Evolutionary conservation across 2,888 invertebrate species (phyloP).

Genomic region (Conus canariensis): DNA sequence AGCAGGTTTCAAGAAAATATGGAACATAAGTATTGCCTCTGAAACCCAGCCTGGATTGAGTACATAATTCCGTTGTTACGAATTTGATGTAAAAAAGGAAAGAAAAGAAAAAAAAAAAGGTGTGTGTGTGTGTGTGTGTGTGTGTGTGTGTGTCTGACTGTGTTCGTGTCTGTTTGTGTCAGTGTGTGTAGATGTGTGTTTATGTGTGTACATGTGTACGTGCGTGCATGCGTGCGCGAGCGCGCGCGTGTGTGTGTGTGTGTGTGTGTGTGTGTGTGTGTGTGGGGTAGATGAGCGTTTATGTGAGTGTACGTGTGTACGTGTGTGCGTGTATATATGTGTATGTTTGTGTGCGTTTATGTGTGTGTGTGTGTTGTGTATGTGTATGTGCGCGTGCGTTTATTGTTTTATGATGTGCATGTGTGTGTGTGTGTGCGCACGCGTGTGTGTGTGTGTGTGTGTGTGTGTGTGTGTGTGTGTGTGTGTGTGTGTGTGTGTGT

Average conservation of each 20-base stretch:
- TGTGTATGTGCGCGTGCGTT: no score
- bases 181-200: neutral
- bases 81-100: neutral
- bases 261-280: neutral
- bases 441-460: no score
- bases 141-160: constrained; percentile 25
- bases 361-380: no score
- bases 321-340: neutral
- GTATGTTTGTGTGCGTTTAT: neutral
- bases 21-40: no score
- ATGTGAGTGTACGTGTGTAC: neutral
- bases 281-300: no score
- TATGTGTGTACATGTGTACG: neutral
- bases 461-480: no score
- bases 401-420: no score
- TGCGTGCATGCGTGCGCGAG: neutral
- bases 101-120: neutral
- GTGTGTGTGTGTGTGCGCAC: no score
- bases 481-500: no score
- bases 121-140: neutral
- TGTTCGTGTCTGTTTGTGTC: constrained; percentile 19
- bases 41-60: no score
- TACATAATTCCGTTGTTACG: no score
- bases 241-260: neutral
- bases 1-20: no score